A percentile compares a stretch with the other conserved stretches of the same genome.
Conservation (phyloP, 2,113 vertebrate genomes). For the Polyodon spathula region DNA sequence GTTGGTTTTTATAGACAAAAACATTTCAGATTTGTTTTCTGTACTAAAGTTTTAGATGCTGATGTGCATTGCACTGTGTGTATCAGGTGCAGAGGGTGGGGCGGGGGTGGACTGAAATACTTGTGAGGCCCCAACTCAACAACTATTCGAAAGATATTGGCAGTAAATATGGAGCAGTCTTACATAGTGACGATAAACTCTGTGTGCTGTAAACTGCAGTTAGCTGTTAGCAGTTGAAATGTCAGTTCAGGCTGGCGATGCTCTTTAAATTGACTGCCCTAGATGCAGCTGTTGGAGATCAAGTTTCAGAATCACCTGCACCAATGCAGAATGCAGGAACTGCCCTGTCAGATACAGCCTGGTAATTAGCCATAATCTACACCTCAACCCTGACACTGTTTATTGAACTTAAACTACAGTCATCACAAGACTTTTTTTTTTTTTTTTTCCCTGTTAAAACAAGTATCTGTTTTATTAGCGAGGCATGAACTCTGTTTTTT, state of each 20-base stretch:
- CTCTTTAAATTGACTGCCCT: slow-evolving; percentile 25
- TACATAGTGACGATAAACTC: no score
- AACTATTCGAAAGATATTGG: no score
- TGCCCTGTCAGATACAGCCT: slow-evolving; percentile 41
- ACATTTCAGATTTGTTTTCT: no score
- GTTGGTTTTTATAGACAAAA: no score
- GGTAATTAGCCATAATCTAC: slow-evolving; percentile 50
- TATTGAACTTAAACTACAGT: slow-evolving; percentile 44
- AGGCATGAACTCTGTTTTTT: not conserved
- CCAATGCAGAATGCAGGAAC: slow-evolving; percentile 49
- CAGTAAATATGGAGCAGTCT: no score
- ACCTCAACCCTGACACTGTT: slow-evolving; percentile 44
- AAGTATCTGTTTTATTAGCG: slow-evolving; percentile 20
- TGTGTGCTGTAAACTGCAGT: slow-evolving; percentile 7
- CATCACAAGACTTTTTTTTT: slow-evolving; percentile 30
- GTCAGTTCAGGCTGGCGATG: slow-evolving; percentile 23
- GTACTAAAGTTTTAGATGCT: no score
- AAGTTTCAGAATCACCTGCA: slow-evolving; percentile 70
- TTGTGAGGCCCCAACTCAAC: no score
- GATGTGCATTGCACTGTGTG: no score
- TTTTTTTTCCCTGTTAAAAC: slow-evolving; percentile 20
- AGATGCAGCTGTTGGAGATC: slow-evolving; percentile 71
- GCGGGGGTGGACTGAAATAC: no score
- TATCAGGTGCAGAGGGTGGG: no score
- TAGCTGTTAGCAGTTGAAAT: slow-evolving; percentile 33